Conservation (phyloP, 1,140 invertebrate genomes). For the Akabosia matsudoensis region DNA sequence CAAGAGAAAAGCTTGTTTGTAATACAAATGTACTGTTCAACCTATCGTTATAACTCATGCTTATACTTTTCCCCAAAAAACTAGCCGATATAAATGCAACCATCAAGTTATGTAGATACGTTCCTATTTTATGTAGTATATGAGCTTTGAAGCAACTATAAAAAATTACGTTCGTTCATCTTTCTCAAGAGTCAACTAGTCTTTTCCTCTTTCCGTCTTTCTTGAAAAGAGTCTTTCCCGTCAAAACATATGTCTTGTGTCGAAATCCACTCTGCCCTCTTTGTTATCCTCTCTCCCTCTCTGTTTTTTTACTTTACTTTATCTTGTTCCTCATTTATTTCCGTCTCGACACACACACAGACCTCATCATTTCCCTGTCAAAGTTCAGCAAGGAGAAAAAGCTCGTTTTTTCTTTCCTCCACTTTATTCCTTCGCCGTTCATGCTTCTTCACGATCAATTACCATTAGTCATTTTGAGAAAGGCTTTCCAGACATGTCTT, state of each 20-base stretch:
- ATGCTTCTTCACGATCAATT: conserved; percentile 23
- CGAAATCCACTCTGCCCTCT: conserved; percentile 22
- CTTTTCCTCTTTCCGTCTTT: not conserved
- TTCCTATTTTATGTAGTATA: too few species aligned
- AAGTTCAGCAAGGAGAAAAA: conserved; percentile 13
- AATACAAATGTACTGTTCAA: not conserved
- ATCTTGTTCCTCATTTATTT: conserved; percentile 23
- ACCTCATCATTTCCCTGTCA: conserved; percentile 22
- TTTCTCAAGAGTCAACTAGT: conserved; percentile 16
- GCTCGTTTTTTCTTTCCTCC: not conserved
- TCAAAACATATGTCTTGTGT: conserved; percentile 25
- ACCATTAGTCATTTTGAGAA: conserved; percentile 15
- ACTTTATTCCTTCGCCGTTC: not conserved
- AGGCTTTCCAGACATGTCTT: conserved; percentile 18
- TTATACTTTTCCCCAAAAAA: too few species aligned
- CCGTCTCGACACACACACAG: conserved; percentile 20
- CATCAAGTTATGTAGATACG: too few species aligned
- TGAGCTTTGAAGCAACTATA: too few species aligned
- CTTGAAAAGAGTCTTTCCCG: conserved; percentile 1
- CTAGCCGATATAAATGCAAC: too few species aligned
- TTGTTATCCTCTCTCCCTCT: conserved; percentile 12
- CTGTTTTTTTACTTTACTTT: not conserved
- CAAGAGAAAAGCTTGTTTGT: not conserved
- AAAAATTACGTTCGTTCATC: not conserved
- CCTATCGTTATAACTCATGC: not conserved